Percentiles rank a stretch among this genome's conserved stretches.
Evolutionary conservation across 2,888 invertebrate genomes (phyloP).

Genomic region (Lithophane ornitopus): DNA sequence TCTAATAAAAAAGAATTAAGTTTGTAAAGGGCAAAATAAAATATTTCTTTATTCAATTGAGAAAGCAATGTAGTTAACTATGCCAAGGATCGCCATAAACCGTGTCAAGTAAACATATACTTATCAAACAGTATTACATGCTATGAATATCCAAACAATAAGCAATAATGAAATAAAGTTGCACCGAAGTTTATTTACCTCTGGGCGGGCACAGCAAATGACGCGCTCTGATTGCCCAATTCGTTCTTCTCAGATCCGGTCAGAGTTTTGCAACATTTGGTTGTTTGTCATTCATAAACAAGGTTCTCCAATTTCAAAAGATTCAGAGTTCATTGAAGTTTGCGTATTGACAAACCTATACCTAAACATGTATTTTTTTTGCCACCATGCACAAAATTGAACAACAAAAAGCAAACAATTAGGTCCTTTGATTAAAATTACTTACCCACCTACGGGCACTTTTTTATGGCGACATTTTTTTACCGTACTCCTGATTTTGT

Average conservation of each 20-base stretch:
- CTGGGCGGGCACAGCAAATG: conserved; percentile 67
- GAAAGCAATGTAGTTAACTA: conserved; percentile 28
- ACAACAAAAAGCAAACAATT: neutral
- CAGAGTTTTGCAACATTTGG: conserved; percentile 69
- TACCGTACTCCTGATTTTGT: no score
- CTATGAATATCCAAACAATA: conserved; percentile 58
- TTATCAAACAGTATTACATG: conserved; percentile 55
- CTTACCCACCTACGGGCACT: no score
- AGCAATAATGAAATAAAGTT: conserved; percentile 63
- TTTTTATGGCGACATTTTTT: no score
- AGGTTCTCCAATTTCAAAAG: conserved; percentile 23
- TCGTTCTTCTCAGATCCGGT: neutral
- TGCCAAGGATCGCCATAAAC: conserved; percentile 54
- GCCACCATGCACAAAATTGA: neutral
- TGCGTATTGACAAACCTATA: conserved; percentile 1
- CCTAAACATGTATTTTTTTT: neutral
- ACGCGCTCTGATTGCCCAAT: conserved; percentile 67
- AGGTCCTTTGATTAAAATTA: neutral
- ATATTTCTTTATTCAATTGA: conserved; percentile 10
- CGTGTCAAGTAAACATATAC: conserved; percentile 62
- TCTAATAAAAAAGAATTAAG: neutral
- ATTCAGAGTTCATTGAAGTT: conserved; percentile 20
- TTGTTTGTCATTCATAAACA: conserved; percentile 32
- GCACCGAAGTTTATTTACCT: conserved; percentile 71
- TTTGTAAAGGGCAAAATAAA: neutral